Conservation (phyloP, 2,797 vertebrate genomes). For the Alexandromys oeconomus region DNA sequence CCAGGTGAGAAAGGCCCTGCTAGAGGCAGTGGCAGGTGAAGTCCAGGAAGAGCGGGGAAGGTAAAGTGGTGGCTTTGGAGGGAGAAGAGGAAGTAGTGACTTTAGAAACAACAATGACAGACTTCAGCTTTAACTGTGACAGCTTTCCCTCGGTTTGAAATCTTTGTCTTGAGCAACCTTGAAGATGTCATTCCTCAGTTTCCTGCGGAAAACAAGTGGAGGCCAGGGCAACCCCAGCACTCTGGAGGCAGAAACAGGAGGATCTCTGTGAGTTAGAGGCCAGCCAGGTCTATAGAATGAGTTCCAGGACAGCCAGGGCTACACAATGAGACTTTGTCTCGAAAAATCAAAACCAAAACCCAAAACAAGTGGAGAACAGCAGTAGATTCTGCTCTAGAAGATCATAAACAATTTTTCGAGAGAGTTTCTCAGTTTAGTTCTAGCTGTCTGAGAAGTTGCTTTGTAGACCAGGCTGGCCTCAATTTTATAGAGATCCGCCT, state of each 20-base stretch:
- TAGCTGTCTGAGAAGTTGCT: not conserved
- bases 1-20: not conserved
- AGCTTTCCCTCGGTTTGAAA: constrained; percentile 51
- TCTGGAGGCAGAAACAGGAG: not conserved
- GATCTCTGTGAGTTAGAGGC: not conserved
- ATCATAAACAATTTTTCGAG: not conserved
- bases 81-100: constrained; percentile 90
- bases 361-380: not conserved
- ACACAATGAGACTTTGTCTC: not conserved
- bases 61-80: constrained; percentile 88
- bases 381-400: constrained; percentile 42
- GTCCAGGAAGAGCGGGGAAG: constrained; percentile 90
- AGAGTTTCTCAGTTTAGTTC: not conserved
- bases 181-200: constrained; percentile 33
- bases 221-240: not conserved
- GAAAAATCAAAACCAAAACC: not conserved
- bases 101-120: constrained; percentile 69
- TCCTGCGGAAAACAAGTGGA: not conserved
- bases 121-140: not conserved
- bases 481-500: not conserved
- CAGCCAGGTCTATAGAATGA: not conserved
- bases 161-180: not conserved
- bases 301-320: not conserved
- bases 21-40: not conserved
- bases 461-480: not conserved